Percentiles rank a stretch among this genome's conserved stretches.
Evolutionary conservation across 1,140 invertebrate species (phyloP).

Genomic region (Nephila pilipes): DNA sequence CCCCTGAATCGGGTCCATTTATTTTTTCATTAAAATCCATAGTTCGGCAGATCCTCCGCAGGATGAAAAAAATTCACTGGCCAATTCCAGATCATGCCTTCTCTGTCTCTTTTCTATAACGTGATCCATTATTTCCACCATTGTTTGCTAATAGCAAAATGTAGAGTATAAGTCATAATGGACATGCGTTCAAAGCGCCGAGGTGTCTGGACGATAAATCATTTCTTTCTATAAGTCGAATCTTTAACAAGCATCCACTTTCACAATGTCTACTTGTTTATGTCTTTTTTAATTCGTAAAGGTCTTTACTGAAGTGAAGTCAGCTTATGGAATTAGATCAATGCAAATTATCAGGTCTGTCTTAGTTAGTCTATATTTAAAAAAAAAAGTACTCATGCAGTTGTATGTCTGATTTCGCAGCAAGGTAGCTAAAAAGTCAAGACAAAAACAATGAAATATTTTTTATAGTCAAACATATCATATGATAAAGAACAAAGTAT

Average conservation of each 20-base stretch:
- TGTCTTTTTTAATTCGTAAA: background rate
- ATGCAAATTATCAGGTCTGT: background rate
- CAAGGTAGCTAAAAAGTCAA: too few relatives aligned
- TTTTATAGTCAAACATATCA: too few relatives aligned
- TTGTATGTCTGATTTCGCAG: too few relatives aligned
- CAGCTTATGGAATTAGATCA: background rate
- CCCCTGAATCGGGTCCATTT: slow-evolving; percentile 55
- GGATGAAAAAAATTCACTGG: background rate
- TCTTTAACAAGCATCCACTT: background rate
- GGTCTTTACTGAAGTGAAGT: background rate
- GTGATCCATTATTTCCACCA: slow-evolving; percentile 46
- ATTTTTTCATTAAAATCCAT: slow-evolving; percentile 67
- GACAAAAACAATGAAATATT: too few relatives aligned
- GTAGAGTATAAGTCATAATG: slow-evolving; percentile 69
- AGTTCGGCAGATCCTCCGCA: slow-evolving; percentile 15
- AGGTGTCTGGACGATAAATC: slow-evolving; percentile 1
- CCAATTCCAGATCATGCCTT: background rate
- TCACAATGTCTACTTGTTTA: slow-evolving; percentile 19
- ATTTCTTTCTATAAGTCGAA: slow-evolving; percentile 30
- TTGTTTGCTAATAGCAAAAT: slow-evolving; percentile 49
- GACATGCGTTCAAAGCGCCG: slow-evolving; percentile 6
- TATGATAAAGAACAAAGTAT: too few relatives aligned
- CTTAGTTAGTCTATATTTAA: background rate
- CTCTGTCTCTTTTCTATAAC: background rate
- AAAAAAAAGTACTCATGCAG: too few relatives aligned